Base-by-base conservation (phyloP, 1,140 invertebrate genomes). In the Aphaenogaster rudis region DNA sequence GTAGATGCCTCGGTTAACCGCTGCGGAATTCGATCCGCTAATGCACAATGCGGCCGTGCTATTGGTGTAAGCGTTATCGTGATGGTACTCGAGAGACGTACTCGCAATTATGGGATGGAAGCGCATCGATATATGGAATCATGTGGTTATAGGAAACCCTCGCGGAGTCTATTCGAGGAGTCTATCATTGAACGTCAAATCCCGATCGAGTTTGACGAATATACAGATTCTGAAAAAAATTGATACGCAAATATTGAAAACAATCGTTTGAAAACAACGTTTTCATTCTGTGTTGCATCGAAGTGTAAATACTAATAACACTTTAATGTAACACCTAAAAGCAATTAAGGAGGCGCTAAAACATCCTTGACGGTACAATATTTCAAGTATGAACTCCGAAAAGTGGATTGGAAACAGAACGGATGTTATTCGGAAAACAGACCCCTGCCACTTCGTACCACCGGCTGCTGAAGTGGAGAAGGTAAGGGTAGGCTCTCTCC, bases 91-190 rank as follows among this genome's bases (percentile, higher is more conserved):
- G 59, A 28, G 82, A 78, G 89, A 91, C 82, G 77, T 81, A 61
- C 82, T 82, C 61, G 90, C 87, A 91, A 91, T 91, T 91, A 91
- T 85, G 89, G 71, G 64, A 90, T 90, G 81, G 87, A 86, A 74
- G 57, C 77, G 78, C 86, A 45, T 91, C 78, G 82, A 90, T 91
- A 87, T 88, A 78, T 86, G 57, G 86, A 91, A 91, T 84, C 87
- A 61, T 52, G 82, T 6, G 61, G 71, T 50, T 74, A 33, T 42
- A 48, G 72, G 80, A 86, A 71, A 74, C 87, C 80, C 54, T 82
- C 59, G 74, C 63, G 69, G 74, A 50, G 45, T 45, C 28, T 28
- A 28, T 64, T 69, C 54, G 63, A 42, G 61, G 8, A 90, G 76
- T 45, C 36, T 57, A 21, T 72, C 69, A 76, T 87, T 87, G 78